Evolutionary conservation across 2,113 vertebrate species (phyloP), one percentile per base, ranked within the genome.

Genomic region (Cyanoderma ruficeps): DNA sequence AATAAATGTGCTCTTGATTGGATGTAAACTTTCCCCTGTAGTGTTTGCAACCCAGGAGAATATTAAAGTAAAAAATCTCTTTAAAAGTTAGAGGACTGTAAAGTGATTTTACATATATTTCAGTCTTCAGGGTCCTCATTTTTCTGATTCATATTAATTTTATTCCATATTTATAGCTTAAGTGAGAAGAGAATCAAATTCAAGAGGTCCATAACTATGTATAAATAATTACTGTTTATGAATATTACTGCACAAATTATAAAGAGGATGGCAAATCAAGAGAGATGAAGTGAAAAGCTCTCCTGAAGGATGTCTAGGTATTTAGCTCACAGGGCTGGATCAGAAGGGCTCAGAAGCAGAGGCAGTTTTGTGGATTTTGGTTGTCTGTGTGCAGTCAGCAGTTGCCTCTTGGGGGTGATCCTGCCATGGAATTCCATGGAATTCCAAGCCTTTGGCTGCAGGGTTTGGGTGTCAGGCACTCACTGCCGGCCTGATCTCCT

Each of bases 171-270:
- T 96, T 95, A 96, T 90, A 95, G 68, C 90, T 94, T 92, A 87
- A 95, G 69, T 95, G 96, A 95, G 90, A 96, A 81, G 92, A 96
- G 72, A 96, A 96, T 96, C 64, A 93, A 89, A 96, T 88, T 97
- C 79, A 94, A 93, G 88, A 89, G 85, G 92, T 94, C 85, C 80
- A 57, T 94, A 96, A 74, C 85, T n/a, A 27, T 67, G 68, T 94
- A 96, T 96, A 93, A 94, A 92, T 93, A 96, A 94, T 95, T 90
- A 87, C 81, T 89, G 67, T 93, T 94, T 96, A 97, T 96, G 90
- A 94, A 90, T 95, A 94, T 96, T 93, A 89, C 83, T 47, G 31
- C 61, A 35, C 1, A 2, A 80, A 93, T 96, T 96, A 93, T 76
- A 49, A 76, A 81, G 37, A 86, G 37, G 64, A 60, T 84, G 39